Evolutionary conservation across 2,113 vertebrate species (phyloP).

Genomic region (Chlorocebus sabaeus): DNA sequence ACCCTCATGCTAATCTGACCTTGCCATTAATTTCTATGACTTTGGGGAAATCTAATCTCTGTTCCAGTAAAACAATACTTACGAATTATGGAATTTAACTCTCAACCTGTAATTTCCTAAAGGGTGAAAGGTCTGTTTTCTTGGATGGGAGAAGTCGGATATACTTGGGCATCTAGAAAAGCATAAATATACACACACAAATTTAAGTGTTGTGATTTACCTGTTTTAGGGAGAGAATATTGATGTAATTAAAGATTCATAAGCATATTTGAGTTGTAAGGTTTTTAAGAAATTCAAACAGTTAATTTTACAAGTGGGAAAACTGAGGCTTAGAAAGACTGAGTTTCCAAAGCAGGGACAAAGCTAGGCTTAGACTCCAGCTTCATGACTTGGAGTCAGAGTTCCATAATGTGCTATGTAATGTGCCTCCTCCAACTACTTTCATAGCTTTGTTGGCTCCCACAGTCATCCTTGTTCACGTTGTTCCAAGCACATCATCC

Average conservation of each 20-base stretch:
- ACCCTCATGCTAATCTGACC: neutral
- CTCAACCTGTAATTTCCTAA: neutral
- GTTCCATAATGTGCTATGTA: rapidly evolving
- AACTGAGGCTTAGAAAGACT: neutral
- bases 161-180: neutral
- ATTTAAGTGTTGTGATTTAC: neutral
- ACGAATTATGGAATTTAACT: neutral
- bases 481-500: neutral
- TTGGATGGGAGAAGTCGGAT: neutral
- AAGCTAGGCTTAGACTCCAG: neutral
- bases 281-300: neutral
- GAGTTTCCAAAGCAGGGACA: neutral
- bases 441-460: neutral
- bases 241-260: neutral
- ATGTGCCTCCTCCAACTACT: neutral
- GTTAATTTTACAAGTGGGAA: neutral
- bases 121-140: neutral
- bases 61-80: no score
- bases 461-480: neutral
- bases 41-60: neutral
- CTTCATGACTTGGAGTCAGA: neutral
- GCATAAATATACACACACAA: neutral
- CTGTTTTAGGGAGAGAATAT: neutral
- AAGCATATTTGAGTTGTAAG: neutral
- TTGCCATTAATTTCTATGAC: neutral